These are phyloP conservation scores for Garra rufa DNA, from an alignment of 2,113 vertebrate species.

Conservation along the genomic window DNA sequence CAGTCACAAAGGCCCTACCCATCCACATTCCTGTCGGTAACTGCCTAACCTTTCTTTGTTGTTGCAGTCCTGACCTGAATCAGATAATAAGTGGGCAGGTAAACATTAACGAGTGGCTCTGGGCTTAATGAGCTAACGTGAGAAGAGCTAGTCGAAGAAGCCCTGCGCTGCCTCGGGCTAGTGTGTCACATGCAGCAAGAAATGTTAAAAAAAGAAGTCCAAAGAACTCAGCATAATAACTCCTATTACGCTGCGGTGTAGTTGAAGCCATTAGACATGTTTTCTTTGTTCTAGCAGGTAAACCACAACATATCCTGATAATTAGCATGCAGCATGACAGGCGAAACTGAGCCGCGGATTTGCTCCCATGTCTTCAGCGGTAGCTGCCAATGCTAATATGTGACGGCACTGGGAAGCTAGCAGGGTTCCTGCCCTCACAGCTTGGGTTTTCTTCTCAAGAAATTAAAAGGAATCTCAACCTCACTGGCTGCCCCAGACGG, in stretches of 20 bases:
- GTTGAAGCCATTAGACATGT: conserved; percentile 44
- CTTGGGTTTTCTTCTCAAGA: conserved; percentile 9
- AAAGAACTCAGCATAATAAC: conserved; percentile 42
- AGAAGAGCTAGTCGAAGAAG: conserved; percentile 19
- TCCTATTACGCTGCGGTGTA: conserved; percentile 30
- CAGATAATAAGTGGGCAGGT: conserved; percentile 40
- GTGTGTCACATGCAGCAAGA: conserved; percentile 49
- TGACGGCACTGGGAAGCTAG: conserved; percentile 25
- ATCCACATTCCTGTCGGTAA: conserved; percentile 42
- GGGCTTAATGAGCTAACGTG: conserved; percentile 45
- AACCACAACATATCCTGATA: conserved; percentile 32
- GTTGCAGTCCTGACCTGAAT: conserved; percentile 42
- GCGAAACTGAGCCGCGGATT: conserved; percentile 31
- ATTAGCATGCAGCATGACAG: conserved; percentile 21
- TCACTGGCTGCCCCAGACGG: background rate
- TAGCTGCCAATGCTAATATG: conserved; percentile 23
- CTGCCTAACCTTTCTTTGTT: conserved; percentile 42
- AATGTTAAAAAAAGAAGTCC: conserved; percentile 19
- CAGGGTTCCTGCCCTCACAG: background rate
- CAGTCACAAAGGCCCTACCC: conserved; percentile 33
- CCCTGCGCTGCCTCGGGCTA: conserved; percentile 17
- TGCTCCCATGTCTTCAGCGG: conserved; percentile 27
- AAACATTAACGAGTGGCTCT: conserved; percentile 43
- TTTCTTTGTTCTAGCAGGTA: conserved; percentile 30
- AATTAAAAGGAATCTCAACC: conserved; percentile 31